Evolutionary conservation across 1,140 invertebrate genomes (phyloP).

Genomic region (Drusus annulatus): DNA sequence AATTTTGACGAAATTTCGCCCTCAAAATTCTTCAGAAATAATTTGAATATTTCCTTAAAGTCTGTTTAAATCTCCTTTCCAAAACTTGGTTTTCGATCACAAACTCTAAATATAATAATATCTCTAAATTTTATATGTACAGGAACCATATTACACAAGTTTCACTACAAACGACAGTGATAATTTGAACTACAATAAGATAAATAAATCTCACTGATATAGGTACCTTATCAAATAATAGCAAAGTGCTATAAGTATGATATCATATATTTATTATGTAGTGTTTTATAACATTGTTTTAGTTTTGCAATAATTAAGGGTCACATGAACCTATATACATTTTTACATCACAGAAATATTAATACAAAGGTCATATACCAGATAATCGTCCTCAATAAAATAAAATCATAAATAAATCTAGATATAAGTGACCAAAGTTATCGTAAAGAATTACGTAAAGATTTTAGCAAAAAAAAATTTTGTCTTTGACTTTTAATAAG

Average conservation of each 20-base stretch:
- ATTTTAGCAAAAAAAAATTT: too few relatives aligned
- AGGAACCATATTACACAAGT: slow-evolving; percentile 11
- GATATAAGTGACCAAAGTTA: too few relatives aligned
- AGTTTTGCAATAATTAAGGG: slow-evolving; percentile 2
- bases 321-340: slow-evolving; percentile 7
- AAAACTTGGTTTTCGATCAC: not conserved
- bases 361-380: not conserved
- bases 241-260: slow-evolving; percentile 3
- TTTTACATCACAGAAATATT: slow-evolving; percentile 31
- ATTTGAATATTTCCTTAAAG: too few relatives aligned
- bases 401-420: too few relatives aligned
- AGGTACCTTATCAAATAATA: slow-evolving; percentile 1
- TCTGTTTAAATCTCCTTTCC: not conserved
- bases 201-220: slow-evolving; percentile 24
- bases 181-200: slow-evolving; percentile 7
- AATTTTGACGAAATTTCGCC: too few relatives aligned
- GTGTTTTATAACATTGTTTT: slow-evolving; percentile 21
- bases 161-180: slow-evolving; percentile 14
- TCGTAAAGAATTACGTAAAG: too few relatives aligned
- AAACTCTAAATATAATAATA: not conserved
- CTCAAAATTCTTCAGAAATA: too few relatives aligned
- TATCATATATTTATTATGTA: not conserved
- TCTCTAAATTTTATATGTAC: slow-evolving; percentile 14
- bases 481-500: too few relatives aligned
- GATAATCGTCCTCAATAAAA: too few relatives aligned